Evolutionary conservation across 2,888 invertebrate genomes (phyloP), one percentile per base, ranked within the genome.

Genomic region (Myathropa florea): DNA sequence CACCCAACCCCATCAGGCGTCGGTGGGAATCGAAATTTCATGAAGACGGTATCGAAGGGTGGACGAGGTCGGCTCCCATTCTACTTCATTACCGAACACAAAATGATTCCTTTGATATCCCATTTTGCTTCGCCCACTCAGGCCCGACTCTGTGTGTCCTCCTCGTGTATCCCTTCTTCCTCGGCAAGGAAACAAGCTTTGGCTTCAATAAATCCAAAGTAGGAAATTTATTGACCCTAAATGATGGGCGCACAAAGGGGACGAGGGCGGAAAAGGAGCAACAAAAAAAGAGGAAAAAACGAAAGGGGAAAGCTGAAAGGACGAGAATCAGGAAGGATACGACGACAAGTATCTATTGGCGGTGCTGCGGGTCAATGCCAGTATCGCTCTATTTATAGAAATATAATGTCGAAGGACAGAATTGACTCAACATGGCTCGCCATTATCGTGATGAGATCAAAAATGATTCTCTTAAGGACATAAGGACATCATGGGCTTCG

Each of bases 331-430:
- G 2, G 21, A 55, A 73, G 53, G 7, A 61, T 26, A 9, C 4
- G n/a, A 26, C 33, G 36, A 55, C 12, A 36, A 59, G 57, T 57
- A 18, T 53, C 53, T 18, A 2, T 73, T 28, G 60, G 21, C 18
- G 36, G 63, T 73, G 80, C 46, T 84, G 55, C 65, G 75, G 79
- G 76, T 80, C 76, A 76, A 67, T 75, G 73, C 53, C 75, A 60
- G 55, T 78, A 70, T 36, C 14, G 39, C 71, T 57, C 57, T 84
- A 80, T 84, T 84, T 84, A 76, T 84, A 76, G 80, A 83, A 79
- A 63, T 83, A 53, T 57, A 71, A 70, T 68, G 70, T 61, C 73
- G 83, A 83, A 79, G 75, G 79, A 75, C 65, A 61, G 79, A 65
- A 79, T 75, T 75, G 79, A 79, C 65, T 83, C 83, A 70, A 70